Evolutionary conservation across 2,888 invertebrate genomes (phyloP), one percentile per base, ranked within the genome.

Genomic region (Lampropteryx suffumata): DNA sequence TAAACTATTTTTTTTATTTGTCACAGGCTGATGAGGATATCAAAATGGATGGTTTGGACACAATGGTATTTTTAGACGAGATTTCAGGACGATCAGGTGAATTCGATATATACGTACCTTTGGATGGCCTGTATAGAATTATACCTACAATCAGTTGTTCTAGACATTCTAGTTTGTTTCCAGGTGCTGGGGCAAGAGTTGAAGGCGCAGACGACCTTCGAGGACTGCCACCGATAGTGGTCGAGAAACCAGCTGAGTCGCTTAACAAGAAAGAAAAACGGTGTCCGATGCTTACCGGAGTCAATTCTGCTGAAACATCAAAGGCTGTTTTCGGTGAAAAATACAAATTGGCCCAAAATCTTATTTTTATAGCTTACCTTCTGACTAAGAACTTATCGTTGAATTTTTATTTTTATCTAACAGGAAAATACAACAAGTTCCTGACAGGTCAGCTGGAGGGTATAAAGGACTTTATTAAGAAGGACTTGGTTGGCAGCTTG

Each of bases 271-370:
- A 91, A 17, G 84, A 91, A 43, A 79, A 81, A 51, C 87, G 90
- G 1, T 91, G 94, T 10, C 95, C 95, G 0, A 74, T 96, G 55
- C 82, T 96, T 8, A 95, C 94, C 0, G 96, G 96, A 0, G 93
- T 95, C 1, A 92, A 93, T 0, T 93, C 93, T 37, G 94, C 95
- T 34, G 95, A 96, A 81, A 95, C 95, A 0, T 91, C 92, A 1
- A 84, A 90, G 12, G 93, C 93, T 13, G 90, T 94, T 8, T 84
- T 87, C 61, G 93, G 94, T 88, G 83, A 49, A 24, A 13, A 17
- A 37, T 24, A 21, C 5, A n/a, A n/a, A n/a, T n/a, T n/a, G 2
- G 17, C 17, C 17, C 17, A 17, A 17, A 17, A 17, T 4, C 17
- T 17, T 17, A n/a, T n/a, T 17, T 4, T 17, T 17, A 17, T n/a